These are phyloP conservation scores for Carpatolechia fugitivella DNA, from an alignment of 2,888 invertebrate genomes.

Conservation along the genomic window DNA sequence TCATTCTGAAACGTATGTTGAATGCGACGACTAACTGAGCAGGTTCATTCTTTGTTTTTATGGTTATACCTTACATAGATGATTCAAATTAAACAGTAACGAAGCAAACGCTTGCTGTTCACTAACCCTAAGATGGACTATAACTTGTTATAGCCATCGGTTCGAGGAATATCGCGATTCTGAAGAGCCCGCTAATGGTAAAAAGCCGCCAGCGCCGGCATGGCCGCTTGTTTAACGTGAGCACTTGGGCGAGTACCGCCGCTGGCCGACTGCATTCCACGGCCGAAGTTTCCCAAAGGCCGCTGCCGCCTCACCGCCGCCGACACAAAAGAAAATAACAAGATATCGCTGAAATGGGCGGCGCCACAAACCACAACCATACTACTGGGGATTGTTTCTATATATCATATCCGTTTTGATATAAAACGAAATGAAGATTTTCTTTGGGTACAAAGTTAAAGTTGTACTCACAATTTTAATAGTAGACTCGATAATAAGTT, in stretches of 20 bases:
- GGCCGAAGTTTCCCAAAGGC: constrained; percentile 34
- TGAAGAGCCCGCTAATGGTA: constrained; percentile 31
- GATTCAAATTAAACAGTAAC: not conserved
- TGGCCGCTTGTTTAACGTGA: constrained; percentile 38
- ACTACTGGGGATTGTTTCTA: not conserved
- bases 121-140: not conserved
- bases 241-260: constrained; percentile 31
- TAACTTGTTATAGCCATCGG: not conserved
- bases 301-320: constrained; percentile 20
- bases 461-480: too few relatives aligned
- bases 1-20: constrained; percentile 24
- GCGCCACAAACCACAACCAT: not conserved
- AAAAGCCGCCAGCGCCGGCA: constrained; percentile 36
- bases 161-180: constrained; percentile 20
- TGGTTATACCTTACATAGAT: constrained; percentile 17
- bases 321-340: constrained; percentile 19
- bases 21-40: constrained; percentile 9
- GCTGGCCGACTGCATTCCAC: constrained; percentile 43
- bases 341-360: constrained; percentile 10
- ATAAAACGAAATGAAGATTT: too few relatives aligned
- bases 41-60: not conserved
- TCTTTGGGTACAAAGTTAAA: too few relatives aligned
- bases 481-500: too few relatives aligned
- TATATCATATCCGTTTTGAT: too few relatives aligned
- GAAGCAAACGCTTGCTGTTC: not conserved